Evolutionary conservation across 2,113 vertebrate species (phyloP).

Genomic region (Galeopterus variegatus): DNA sequence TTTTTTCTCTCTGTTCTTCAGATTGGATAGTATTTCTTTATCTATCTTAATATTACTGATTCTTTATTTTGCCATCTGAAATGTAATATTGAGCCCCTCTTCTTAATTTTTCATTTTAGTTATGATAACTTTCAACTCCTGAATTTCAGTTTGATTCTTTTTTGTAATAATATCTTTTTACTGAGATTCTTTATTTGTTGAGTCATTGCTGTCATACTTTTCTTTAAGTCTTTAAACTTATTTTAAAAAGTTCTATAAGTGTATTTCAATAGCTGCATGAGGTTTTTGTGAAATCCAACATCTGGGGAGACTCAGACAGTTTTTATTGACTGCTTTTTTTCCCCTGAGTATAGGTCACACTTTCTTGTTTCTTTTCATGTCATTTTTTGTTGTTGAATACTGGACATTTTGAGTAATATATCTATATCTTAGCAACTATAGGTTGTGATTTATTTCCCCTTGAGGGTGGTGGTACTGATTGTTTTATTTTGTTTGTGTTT

Average conservation of each 20-base stretch:
- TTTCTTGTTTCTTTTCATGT: neutral
- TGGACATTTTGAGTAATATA: neutral
- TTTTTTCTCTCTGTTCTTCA: neutral
- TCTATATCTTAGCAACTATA: neutral
- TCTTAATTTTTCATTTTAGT: conserved; percentile 7
- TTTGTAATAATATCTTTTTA: conserved; percentile 2
- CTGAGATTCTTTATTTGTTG: neutral
- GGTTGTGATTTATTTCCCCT: neutral
- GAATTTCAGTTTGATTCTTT: neutral
- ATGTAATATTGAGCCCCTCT: neutral
- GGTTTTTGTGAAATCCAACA: neutral
- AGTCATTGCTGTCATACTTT: neutral
- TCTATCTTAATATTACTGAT: neutral
- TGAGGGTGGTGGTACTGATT: neutral
- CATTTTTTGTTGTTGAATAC: neutral
- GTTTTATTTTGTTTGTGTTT: neutral
- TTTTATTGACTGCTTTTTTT: neutral
- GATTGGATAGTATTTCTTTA: neutral
- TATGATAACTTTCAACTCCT: neutral
- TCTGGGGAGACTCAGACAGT: neutral
- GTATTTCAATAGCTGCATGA: neutral
- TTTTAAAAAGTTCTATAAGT: neutral
- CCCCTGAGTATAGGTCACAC: neutral
- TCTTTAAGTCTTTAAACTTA: neutral
- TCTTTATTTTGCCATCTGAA: neutral